These are phyloP conservation scores for Ammodramus savannarum DNA, from an alignment of 2,113 vertebrate genomes.

Conservation along the genomic window DNA sequence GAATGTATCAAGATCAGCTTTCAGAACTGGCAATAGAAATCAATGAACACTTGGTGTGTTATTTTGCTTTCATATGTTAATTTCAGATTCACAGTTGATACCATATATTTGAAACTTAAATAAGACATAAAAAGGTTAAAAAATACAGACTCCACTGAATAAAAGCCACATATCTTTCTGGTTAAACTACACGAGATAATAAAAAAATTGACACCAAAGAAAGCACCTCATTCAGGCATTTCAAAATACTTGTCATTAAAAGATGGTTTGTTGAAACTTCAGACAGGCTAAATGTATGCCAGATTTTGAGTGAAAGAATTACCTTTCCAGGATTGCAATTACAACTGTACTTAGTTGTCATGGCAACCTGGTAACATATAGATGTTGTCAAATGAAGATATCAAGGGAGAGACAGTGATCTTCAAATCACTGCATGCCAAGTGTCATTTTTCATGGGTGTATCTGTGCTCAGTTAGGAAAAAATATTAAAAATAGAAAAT, in stretches of 20 bases:
- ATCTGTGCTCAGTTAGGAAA: background rate
- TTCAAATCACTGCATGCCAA: constrained; percentile 68
- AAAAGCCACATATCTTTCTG: constrained; percentile 13
- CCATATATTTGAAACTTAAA: constrained; percentile 23
- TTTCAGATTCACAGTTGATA: constrained; percentile 14
- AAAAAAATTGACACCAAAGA: constrained; percentile 59
- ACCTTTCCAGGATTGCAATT: constrained; percentile 77
- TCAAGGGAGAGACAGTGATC: constrained; percentile 68
- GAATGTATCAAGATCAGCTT: background rate
- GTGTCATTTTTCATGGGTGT: constrained; percentile 44
- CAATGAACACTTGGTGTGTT: background rate
- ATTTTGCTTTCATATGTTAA: constrained; percentile 12
- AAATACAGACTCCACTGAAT: constrained; percentile 30
- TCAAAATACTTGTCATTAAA: constrained; percentile 77
- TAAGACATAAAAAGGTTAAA: constrained; percentile 38
- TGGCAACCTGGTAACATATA: constrained; percentile 75
- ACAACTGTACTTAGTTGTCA: constrained; percentile 76
- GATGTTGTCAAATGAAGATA: constrained; percentile 77
- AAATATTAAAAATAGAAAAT: background rate
- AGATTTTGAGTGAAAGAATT: constrained; percentile 75
- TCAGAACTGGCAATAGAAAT: background rate
- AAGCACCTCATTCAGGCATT: constrained; percentile 67
- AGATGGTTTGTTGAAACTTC: constrained; percentile 79
- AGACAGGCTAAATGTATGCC: constrained; percentile 75
- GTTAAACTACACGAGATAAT: constrained; percentile 24